Conservation (phyloP, 1,140 invertebrate genomes). For the Drosophila sp. region DNA sequence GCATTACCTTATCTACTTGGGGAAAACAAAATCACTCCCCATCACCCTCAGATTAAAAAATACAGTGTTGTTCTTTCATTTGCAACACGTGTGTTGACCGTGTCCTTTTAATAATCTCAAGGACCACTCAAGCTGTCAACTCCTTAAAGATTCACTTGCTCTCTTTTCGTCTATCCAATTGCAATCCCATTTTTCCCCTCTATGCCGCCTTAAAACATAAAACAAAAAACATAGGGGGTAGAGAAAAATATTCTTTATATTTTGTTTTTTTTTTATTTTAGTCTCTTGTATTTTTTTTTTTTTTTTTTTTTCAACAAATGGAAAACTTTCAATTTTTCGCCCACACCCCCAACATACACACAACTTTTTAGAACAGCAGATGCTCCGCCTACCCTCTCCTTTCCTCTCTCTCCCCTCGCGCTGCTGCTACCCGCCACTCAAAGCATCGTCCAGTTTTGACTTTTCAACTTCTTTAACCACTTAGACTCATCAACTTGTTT, state of each 20-base stretch:
- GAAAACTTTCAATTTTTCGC: conserved; percentile 30
- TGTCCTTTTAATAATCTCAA: conserved; percentile 33
- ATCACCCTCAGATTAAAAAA: no score
- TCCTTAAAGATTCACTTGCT: conserved; percentile 26
- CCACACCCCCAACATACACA: conserved; percentile 18
- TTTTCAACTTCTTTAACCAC: conserved; percentile 64
- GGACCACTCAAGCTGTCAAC: conserved; percentile 43
- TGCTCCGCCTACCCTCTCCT: conserved; percentile 23
- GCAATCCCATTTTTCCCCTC: conserved; percentile 1
- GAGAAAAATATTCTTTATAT: conserved; percentile 10
- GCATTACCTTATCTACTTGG: no score
- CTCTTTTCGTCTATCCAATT: conserved; percentile 11
- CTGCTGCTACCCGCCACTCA: conserved; percentile 5
- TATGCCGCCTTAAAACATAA: conserved; percentile 14
- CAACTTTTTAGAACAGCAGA: conserved; percentile 54
- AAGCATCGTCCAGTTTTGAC: conserved; percentile 57
- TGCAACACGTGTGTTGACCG: conserved; percentile 5
- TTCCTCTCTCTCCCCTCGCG: neutral
- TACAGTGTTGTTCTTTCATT: neutral
- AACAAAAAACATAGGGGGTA: conserved; percentile 38
- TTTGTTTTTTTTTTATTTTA: conserved; percentile 7
- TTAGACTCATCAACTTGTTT: conserved; percentile 64
- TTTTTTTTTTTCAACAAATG: conserved; percentile 32
- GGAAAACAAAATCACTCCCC: no score
- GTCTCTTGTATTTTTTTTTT: conserved; percentile 13